Percentiles rank a stretch among this genome's conserved stretches.
Conservation (phyloP, 2,797 vertebrate genomes). For the Potorous gilbertii region DNA sequence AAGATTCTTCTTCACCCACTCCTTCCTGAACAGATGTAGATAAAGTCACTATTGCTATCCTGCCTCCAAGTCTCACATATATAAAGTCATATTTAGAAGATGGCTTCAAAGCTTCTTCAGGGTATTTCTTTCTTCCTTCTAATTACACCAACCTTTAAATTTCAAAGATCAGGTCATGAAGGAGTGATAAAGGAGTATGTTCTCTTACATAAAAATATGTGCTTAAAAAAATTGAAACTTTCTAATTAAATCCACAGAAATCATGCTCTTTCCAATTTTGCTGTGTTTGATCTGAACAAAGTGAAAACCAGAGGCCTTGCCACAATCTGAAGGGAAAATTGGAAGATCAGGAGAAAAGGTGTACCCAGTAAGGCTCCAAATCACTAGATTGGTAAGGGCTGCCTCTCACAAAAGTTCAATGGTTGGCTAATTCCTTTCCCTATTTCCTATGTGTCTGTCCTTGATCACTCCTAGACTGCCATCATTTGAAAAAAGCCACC, state of each 20-base stretch:
- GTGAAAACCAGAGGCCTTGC: neutral
- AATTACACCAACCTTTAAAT: neutral
- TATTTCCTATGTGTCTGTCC: neutral
- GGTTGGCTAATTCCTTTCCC: neutral
- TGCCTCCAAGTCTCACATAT: neutral
- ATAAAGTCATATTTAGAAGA: neutral
- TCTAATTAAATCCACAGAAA: neutral
- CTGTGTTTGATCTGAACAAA: neutral
- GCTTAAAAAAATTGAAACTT: slow-evolving; percentile 15
- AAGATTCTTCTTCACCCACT: neutral
- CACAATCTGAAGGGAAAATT: neutral
- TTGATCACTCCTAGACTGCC: neutral
- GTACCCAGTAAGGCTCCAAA: neutral
- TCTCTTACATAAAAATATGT: neutral
- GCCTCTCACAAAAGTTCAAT: neutral
- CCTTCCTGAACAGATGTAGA: slow-evolving; percentile 9
- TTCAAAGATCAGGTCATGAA: neutral
- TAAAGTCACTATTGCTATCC: neutral
- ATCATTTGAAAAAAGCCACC: neutral
- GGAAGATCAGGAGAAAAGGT: neutral
- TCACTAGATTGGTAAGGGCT: rapidly evolving
- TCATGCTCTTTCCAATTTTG: neutral
- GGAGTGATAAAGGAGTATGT: neutral
- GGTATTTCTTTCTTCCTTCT: neutral
- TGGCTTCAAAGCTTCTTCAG: neutral